Evolutionary conservation across 1,140 invertebrate species (phyloP), one percentile per base, ranked within the genome.

Genomic region (Chionoecetes opilio): DNA sequence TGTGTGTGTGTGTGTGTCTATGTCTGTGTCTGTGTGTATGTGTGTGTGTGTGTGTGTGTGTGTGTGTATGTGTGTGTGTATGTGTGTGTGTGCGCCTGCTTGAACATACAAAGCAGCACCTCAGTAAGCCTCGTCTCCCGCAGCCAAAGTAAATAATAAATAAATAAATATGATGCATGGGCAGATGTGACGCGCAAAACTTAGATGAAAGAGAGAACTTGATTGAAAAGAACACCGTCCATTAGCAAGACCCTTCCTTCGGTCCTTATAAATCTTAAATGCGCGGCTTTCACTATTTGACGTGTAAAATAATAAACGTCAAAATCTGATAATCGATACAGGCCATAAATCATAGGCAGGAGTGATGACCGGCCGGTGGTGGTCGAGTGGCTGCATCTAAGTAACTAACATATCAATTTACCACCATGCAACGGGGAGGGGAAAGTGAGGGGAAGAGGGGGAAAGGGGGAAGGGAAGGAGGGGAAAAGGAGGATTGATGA

Each of bases 261-360:
- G 26, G 63, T n/a, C 63, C 6, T n/a, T n/a, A 75, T 75, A 75
- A 75, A 75, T 75, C 63, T n/a, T 75, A n/a, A 26, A 2, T n/a
- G 63, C 63, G 63, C 63, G 63, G 26, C 26, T 75, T 21, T 75
- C 63, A 75, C 1, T 26, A 5, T 17, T 75, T 17, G 63, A 75
- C 63, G 63, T 75, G 63, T n/a, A 75, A 75, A 75, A 75, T 75
- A 75, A 75, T 75, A 75, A 75, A 75, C n/a, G 63, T 75, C 63
- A 75, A n/a, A n/a, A 75, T 75, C 21, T 75, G 63, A 75, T 75
- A 75, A 75, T 75, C 26, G 63, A 75, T 75, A 11, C 21, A 6
- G 26, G 63, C n/a, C 21, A 75, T 75, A n/a, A 75, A 75, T 75
- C 63, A 75, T n/a, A 75, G 9, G 6, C 21, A 8, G 63, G 21